Evolutionary conservation across 2,797 vertebrate species (phyloP).

Genomic region (Enteromius paludinosus): DNA sequence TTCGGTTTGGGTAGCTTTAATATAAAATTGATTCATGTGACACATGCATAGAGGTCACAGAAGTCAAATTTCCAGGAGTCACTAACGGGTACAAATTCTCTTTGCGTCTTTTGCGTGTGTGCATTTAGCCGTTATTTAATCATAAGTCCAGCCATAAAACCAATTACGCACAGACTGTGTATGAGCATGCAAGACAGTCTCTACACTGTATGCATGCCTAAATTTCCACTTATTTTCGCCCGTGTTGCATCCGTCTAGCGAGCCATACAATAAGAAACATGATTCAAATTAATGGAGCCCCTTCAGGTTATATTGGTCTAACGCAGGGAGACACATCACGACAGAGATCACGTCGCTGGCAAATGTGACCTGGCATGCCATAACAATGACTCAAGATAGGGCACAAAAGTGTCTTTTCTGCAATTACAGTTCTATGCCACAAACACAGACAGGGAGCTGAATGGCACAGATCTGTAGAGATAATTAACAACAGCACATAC

Average conservation of each 20-base stretch:
- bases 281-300: constrained; percentile 47
- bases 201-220: constrained; percentile 17
- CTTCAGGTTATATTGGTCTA: constrained; percentile 33
- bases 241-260: background rate
- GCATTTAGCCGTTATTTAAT: background rate
- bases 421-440: background rate
- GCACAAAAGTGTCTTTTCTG: constrained; percentile 21
- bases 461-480: background rate
- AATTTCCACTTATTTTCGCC: background rate
- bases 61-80: background rate
- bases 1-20: background rate
- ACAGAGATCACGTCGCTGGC: constrained; percentile 32
- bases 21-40: background rate
- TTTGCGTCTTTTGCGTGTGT: background rate
- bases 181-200: background rate
- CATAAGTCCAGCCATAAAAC: background rate
- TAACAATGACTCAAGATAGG: constrained; percentile 42
- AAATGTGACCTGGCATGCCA: constrained; percentile 43
- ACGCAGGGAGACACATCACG: constrained; percentile 37
- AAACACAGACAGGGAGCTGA: constrained; percentile 7
- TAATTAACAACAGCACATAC: background rate
- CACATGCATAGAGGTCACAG: background rate
- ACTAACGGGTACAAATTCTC: background rate
- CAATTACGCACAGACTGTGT: background rate
- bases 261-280: constrained; percentile 36